Percentiles rank a stretch among this genome's conserved stretches.
Evolutionary conservation across 2,888 invertebrate species (phyloP).

Genomic region (Lamellibrachia satsuma): DNA sequence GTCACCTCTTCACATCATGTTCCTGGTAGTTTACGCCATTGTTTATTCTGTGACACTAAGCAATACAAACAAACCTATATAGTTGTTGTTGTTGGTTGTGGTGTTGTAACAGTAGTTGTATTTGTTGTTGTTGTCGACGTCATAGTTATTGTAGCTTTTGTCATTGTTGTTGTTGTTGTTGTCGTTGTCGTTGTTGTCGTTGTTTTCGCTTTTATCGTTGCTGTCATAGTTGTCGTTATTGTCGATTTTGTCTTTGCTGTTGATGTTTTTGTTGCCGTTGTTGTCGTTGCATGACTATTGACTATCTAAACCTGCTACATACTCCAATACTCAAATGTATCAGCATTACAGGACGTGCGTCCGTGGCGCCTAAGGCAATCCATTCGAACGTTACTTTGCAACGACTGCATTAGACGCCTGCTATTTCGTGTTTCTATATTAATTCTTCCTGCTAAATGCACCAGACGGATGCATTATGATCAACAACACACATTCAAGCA

Average conservation of each 20-base stretch:
- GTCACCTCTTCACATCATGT: too few species aligned
- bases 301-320: not conserved
- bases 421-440: not conserved
- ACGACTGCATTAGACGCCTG: not conserved
- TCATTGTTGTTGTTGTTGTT: too few species aligned
- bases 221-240: too few species aligned
- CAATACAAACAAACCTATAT: too few species aligned
- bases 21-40: too few species aligned
- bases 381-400: not conserved
- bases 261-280: not conserved
- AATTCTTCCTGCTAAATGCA: not conserved
- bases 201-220: not conserved
- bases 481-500: not conserved
- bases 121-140: too few species aligned
- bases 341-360: not conserved
- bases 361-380: not conserved
- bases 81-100: too few species aligned
- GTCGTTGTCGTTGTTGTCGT: not conserved
- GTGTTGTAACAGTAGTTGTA: too few species aligned
- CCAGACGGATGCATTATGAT: not conserved
- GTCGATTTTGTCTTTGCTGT: not conserved
- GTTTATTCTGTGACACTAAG: too few species aligned
- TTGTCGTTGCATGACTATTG: not conserved
- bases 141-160: too few species aligned
- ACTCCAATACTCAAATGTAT: not conserved